Conservation (phyloP, 2,113 vertebrate genomes). For the Serinus canaria region DNA sequence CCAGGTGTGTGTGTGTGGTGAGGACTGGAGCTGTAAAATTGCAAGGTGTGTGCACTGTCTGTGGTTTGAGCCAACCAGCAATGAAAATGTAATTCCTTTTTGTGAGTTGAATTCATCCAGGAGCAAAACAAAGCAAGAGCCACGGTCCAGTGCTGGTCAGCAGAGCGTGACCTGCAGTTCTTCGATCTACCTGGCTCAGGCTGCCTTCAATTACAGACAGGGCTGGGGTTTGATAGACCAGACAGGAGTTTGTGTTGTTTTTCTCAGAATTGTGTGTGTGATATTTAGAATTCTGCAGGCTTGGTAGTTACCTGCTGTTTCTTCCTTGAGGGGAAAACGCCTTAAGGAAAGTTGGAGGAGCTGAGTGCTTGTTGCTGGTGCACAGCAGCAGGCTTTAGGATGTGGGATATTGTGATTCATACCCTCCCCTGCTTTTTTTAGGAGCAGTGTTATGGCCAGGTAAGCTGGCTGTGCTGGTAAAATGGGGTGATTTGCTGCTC, state of each 20-base stretch:
- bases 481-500: not conserved
- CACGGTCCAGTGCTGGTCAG: not conserved
- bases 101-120: not conserved
- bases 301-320: not conserved
- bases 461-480: not conserved
- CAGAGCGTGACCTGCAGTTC: not conserved
- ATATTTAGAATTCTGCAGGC: not conserved
- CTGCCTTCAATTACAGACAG: not conserved
- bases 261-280: not conserved
- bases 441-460: fast-evolving
- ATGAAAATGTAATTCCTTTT: not conserved
- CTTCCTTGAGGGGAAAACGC: not conserved
- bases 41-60: not conserved
- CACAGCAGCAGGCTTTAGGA: not conserved
- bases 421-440: not conserved
- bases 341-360: not conserved
- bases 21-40: not conserved
- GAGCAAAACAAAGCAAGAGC: not conserved
- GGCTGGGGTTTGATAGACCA: not conserved
- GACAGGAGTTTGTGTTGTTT: not conserved
- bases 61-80: not conserved
- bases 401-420: not conserved
- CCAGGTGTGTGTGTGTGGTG: not conserved
- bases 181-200: not conserved
- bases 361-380: not conserved